A percentile compares a stretch with the other conserved stretches of the same genome.
These are phyloP conservation scores for Pseudorhombus dupliciocellatus DNA, from an alignment of 2,113 vertebrate species.

Conservation along the genomic window DNA sequence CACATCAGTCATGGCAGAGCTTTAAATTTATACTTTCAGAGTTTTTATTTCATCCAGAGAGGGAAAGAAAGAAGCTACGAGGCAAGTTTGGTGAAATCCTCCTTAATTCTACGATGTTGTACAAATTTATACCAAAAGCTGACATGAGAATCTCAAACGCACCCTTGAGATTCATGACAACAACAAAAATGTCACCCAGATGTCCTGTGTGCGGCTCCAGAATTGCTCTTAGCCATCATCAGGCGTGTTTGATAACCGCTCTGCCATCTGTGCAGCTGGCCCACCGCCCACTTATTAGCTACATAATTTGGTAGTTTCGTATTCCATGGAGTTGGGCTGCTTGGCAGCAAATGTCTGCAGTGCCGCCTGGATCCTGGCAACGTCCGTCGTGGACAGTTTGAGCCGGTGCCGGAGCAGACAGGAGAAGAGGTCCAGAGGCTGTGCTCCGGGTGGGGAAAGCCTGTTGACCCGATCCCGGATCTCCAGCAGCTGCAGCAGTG, in stretches of 20 bases:
- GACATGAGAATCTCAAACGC: constrained; percentile 61
- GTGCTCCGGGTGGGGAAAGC: constrained; percentile 82
- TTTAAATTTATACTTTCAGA: constrained; percentile 43
- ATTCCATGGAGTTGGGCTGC: constrained; percentile 83
- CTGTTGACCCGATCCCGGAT: constrained; percentile 85
- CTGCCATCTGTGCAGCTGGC: constrained; percentile 64
- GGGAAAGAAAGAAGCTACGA: constrained; percentile 48
- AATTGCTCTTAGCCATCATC: constrained; percentile 56
- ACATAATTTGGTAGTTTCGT: constrained; percentile 88
- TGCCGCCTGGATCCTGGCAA: constrained; percentile 82
- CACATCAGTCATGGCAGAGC: constrained; percentile 44
- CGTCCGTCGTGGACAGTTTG: constrained; percentile 83
- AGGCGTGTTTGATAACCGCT: constrained; percentile 51
- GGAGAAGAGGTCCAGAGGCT: constrained; percentile 84
- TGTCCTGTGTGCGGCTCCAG: constrained; percentile 44
- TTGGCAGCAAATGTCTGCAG: constrained; percentile 85
- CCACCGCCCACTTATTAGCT: constrained; percentile 77
- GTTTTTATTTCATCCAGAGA: constrained; percentile 42
- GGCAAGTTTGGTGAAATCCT: constrained; percentile 65
- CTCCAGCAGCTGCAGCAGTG: constrained; percentile 85
- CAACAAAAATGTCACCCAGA: constrained; percentile 63
- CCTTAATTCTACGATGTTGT: constrained; percentile 63
- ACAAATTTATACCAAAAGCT: constrained; percentile 73
- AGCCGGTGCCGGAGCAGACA: constrained; percentile 84
- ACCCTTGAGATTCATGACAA: constrained; percentile 54